phyloP scores from a whole-genome alignment of 2,797 vertebrate species.

The Pangasius sanitwongsei region DNA sequence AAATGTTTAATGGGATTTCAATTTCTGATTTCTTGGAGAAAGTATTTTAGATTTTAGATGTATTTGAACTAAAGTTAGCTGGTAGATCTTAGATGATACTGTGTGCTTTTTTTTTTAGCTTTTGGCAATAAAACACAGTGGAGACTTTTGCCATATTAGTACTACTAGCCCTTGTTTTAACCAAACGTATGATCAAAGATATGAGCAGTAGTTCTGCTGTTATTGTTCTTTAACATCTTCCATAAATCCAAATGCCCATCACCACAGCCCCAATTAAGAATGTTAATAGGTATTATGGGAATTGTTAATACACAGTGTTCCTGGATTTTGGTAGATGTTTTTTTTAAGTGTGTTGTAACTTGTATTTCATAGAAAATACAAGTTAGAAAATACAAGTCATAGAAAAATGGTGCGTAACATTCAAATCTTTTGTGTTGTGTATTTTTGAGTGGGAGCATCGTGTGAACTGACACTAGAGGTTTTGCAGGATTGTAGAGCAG shows the following conservation, averaged over 20 bases:
- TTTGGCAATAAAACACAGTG: neutral
- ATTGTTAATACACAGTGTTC: neutral
- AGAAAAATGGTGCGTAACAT: neutral
- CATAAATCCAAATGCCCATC: neutral
- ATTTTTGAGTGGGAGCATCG: no score
- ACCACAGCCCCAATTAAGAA: neutral
- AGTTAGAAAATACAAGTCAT: neutral
- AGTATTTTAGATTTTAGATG: neutral
- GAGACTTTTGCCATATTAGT: neutral
- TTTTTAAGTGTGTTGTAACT: neutral
- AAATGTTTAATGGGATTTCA: neutral
- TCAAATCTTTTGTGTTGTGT: neutral
- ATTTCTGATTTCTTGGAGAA: neutral
- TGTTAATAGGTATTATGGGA: neutral
- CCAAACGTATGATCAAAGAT: neutral
- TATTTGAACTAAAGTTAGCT: neutral
- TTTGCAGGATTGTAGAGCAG: constrained; percentile 1
- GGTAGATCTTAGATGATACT: neutral
- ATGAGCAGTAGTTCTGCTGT: neutral
- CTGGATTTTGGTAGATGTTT: neutral
- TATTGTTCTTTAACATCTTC: neutral
- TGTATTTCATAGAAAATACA: neutral
- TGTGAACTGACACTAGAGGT: neutral
- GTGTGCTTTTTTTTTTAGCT: no score
- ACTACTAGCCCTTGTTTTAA: neutral